Base-by-base conservation (phyloP, 2,888 invertebrate species). In the Cerastis rubricosa region DNA sequence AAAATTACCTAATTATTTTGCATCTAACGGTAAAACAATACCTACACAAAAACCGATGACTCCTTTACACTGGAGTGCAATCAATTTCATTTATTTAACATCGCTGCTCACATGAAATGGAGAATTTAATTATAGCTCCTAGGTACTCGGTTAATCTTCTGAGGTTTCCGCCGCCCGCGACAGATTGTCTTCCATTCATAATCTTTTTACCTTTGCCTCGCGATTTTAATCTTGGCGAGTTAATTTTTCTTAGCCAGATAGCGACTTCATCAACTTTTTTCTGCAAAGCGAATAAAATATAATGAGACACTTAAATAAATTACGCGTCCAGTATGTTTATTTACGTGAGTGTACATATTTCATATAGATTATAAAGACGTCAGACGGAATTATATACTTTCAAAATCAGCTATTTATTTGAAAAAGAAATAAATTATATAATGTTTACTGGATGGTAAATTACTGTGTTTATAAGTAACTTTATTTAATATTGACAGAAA, bases 211-310 rank as follows among this genome's bases (percentile, higher is more conserved):
- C 29, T 74, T 73, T 78, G 88, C 88, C 54, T 71, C 59, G 83
- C 83, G 84, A 87, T 76, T 78, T 80, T 64, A 76, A 81, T 83
- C 49, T 63, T 63, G 57, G 83, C 80, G 87, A 82, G 70, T 77
- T 71, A 54, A 49, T 78, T 77, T 76, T 76, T 76, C 66, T 71
- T 66, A 66, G 49, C 73, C 66, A 70, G 65, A 78, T 74, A 74
- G 89, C 88, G 87, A 89, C 63, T 86, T 83, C 63, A 78, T 80
- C 81, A 80, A 77, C 67, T 47, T 79, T 86, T 81, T 80, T 85
- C 86, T 77, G 86, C 88, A 65, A 65, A 75, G 89, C 89, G 89
- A 89, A 84, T 86, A 80, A 78, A 79, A 84, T 81, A 80, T 85
- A 66, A 72, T 64, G 72, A 81, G 81, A 65, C 78, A 73, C 73